Conservation (phyloP, 2,113 vertebrate genomes). For the Forbesichthys papilliferus region DNA sequence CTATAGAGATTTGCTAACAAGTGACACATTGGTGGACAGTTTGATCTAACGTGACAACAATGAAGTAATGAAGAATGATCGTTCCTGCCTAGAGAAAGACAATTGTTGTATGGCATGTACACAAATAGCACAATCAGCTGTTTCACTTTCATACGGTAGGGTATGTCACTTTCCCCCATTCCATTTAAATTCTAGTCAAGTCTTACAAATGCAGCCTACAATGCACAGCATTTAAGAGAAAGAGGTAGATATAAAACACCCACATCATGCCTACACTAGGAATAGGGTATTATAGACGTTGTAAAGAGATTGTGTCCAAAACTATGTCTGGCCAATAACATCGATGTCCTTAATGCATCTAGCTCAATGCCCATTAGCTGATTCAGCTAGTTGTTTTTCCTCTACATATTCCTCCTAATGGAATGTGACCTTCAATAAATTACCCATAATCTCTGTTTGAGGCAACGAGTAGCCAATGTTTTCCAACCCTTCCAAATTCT, state of each 20-base stretch:
- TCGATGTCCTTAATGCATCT: constrained; percentile 30
- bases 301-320: too few relatives aligned
- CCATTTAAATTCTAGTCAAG: too few relatives aligned
- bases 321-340: constrained; percentile 11
- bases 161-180: too few relatives aligned
- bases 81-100: neutral
- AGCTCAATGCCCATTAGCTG: constrained; percentile 2
- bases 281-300: neutral
- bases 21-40: constrained; percentile 43
- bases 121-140: neutral
- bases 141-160: neutral
- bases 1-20: constrained; percentile 30
- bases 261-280: neutral
- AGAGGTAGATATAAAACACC: neutral
- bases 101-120: neutral
- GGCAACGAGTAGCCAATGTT: constrained; percentile 46
- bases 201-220: too few relatives aligned
- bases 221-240: too few relatives aligned
- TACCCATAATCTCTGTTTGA: constrained; percentile 14
- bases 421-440: constrained; percentile 35
- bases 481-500: neutral
- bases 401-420: constrained; percentile 18
- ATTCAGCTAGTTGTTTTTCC: constrained; percentile 15
- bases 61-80: neutral
- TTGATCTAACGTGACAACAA: constrained; percentile 36